Conservation (phyloP, 2,113 vertebrate genomes). For the Chroicocephalus ridibundus region DNA sequence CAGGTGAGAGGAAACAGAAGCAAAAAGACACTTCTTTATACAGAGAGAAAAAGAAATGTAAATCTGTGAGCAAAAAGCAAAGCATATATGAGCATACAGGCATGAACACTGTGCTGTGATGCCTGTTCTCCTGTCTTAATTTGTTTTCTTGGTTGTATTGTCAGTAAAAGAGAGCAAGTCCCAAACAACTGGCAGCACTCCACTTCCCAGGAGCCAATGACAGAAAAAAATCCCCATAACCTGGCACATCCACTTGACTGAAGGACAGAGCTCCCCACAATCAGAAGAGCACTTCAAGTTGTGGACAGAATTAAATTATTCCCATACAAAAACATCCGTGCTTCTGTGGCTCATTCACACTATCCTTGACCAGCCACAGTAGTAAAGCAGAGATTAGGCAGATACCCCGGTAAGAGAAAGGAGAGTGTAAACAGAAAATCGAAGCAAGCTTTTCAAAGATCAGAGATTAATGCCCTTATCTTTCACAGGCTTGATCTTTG, state of each 20-base stretch:
- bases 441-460: neutral
- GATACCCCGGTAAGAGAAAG: neutral
- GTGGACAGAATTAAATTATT: neutral
- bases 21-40: neutral
- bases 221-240: neutral
- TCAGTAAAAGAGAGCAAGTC: neutral
- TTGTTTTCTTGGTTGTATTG: neutral
- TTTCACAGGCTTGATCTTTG: neutral
- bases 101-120: neutral
- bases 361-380: neutral
- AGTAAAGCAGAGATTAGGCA: neutral
- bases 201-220: neutral
- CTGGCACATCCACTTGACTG: neutral
- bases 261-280: neutral
- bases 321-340: neutral
- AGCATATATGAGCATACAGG: neutral
- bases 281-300: neutral
- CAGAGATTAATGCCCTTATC: neutral
- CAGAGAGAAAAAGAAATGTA: neutral
- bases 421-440: neutral
- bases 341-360: neutral
- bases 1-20: neutral
- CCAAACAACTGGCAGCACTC: neutral
- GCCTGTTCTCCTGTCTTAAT: neutral
- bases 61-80: neutral